phyloP scores from a whole-genome alignment of 2,113 vertebrate species.

The Elgaria multicarinata region DNA sequence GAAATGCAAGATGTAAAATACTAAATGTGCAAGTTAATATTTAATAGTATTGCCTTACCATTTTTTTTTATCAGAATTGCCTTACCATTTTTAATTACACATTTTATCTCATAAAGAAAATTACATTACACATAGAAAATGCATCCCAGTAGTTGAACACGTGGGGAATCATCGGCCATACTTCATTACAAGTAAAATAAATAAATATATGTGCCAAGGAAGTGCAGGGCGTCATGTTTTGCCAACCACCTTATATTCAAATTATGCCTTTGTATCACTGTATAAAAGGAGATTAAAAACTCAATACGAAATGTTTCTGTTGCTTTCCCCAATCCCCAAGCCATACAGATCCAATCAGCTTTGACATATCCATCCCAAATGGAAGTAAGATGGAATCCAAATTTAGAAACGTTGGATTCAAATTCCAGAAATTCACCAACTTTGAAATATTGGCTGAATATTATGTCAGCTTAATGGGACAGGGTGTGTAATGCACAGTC shows the following conservation, averaged over 20 bases:
- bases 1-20: not conserved
- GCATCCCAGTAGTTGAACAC: not conserved
- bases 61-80: not conserved
- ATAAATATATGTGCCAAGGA: not conserved
- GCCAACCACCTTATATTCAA: not conserved
- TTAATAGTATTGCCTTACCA: not conserved
- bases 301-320: not conserved
- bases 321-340: not conserved
- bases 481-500: not conserved
- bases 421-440: not conserved
- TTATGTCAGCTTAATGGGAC: too few relatives aligned
- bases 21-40: not conserved
- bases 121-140: not conserved
- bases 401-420: not conserved
- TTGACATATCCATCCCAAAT: too few relatives aligned
- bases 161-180: not conserved
- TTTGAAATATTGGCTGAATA: not conserved
- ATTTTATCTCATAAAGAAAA: not conserved
- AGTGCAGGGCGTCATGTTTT: not conserved
- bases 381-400: not conserved
- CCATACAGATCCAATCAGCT: not conserved
- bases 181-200: not conserved
- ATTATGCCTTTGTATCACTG: not conserved
- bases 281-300: not conserved
- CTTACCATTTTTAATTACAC: not conserved